These are phyloP conservation scores for Brachyptera risi DNA, from an alignment of 2,888 invertebrate genomes.

Conservation along the genomic window DNA sequence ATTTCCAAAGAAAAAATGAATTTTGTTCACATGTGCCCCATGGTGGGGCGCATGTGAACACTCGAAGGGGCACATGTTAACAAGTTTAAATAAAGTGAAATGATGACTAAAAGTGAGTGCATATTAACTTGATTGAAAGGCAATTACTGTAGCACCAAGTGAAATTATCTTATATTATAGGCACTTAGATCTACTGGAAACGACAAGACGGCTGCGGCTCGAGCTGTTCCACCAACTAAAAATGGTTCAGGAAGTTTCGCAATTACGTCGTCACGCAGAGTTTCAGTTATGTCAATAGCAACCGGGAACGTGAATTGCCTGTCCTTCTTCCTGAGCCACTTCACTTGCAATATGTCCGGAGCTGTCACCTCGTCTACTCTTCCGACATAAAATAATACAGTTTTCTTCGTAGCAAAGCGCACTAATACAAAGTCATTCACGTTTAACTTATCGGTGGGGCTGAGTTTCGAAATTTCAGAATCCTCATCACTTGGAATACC, in stretches of 20 bases:
- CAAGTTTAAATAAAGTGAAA: conserved; percentile 5
- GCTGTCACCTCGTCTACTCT: too few species aligned
- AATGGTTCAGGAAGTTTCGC: conserved; percentile 7
- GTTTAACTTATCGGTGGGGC: too few species aligned
- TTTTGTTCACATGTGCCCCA: conserved; percentile 1
- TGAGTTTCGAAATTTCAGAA: too few species aligned
- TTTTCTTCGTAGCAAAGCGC: too few species aligned
- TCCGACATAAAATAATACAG: too few species aligned
- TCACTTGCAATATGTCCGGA: conserved; percentile 3
- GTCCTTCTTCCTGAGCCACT: conserved; percentile 14
- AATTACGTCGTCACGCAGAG: not conserved
- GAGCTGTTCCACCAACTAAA: conserved; percentile 10
- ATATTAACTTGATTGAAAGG: conserved; percentile 3
- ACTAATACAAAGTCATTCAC: too few species aligned
- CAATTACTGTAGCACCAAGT: too few species aligned
- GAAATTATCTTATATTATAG: conserved; percentile 3
- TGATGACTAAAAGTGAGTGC: not conserved
- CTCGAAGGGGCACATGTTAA: conserved; percentile 9
- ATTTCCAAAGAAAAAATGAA: too few species aligned
- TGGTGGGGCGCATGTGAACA: not conserved
- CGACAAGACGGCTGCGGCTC: not conserved
- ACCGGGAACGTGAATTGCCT: conserved; percentile 7
- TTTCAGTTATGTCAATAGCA: conserved; percentile 6
- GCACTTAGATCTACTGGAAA: conserved; percentile 10
- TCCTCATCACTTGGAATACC: too few species aligned